Conservation (phyloP, 2,113 vertebrate species). For the Micronycteris hirsuta region DNA sequence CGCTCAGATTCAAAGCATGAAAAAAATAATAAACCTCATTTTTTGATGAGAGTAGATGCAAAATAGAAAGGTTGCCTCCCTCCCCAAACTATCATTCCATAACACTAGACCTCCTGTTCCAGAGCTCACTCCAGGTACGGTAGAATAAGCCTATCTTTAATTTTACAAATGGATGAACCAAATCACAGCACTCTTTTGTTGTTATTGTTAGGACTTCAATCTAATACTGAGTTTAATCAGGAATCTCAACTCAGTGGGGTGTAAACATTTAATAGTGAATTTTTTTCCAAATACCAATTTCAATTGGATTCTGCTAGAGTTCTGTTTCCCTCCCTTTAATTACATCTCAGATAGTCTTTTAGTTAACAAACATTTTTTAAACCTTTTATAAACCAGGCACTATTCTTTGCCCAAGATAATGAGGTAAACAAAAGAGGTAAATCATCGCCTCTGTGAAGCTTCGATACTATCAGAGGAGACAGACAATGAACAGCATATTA, state of each 20-base stretch:
- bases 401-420: neutral
- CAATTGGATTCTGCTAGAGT: neutral
- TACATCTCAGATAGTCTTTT: neutral
- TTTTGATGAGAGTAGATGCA: neutral
- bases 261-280: neutral
- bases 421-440: neutral
- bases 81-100: neutral
- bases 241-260: neutral
- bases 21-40: neutral
- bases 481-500: neutral
- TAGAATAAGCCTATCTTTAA: neutral
- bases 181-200: neutral
- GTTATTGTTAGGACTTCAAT: neutral
- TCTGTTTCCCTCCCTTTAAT: neutral
- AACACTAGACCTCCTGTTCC: neutral
- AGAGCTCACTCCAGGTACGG: neutral
- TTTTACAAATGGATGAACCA: neutral
- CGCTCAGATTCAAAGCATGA: neutral
- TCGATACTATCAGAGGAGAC: neutral
- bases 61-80: neutral
- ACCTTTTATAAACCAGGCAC: neutral
- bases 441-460: neutral
- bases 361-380: neutral
- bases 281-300: neutral
- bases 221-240: neutral